phyloP scores from a whole-genome alignment of 2,888 invertebrate species.

The Drosophila gaucha region DNA sequence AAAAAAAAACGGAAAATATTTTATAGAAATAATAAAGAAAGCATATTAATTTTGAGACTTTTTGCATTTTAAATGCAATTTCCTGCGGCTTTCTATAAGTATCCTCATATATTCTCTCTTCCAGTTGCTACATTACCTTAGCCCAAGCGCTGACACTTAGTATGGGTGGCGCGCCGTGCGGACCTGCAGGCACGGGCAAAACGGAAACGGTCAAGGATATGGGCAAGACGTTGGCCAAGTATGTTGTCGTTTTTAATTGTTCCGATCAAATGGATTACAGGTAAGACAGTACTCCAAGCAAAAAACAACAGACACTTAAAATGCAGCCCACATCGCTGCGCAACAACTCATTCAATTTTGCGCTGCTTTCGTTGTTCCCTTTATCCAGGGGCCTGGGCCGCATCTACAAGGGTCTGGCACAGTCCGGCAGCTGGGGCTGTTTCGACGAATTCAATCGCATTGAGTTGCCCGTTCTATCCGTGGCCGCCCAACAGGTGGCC shows the following conservation, averaged over 20 bases:
- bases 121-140: constrained; percentile 97
- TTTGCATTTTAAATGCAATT: constrained; percentile 55
- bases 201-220: constrained; percentile 99
- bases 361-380: constrained; percentile 7
- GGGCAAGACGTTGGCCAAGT: constrained; percentile 98
- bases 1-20: neutral
- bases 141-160: constrained; percentile 98
- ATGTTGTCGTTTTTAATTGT: constrained; percentile 98
- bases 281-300: constrained; percentile 75
- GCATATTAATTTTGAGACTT: constrained; percentile 33
- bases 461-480: constrained; percentile 96
- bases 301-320: constrained; percentile 27
- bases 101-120: constrained; percentile 12
- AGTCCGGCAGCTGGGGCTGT: constrained; percentile 99
- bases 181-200: constrained; percentile 99
- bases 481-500: constrained; percentile 98
- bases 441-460: constrained; percentile 99
- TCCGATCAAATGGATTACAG: constrained; percentile 99
- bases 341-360: constrained; percentile 38
- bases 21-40: constrained; percentile 27
- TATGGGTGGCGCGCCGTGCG: constrained; percentile 98
- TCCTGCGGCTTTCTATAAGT: constrained; percentile 6
- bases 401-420: constrained; percentile 97
- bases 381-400: constrained; percentile 92
- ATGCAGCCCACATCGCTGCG: constrained; percentile 38